A percentile compares a stretch with the other conserved stretches of the same genome.
These are phyloP conservation scores for Ramazzottius varieornatus DNA, from an alignment of 2,888 invertebrate genomes.

Conservation along the genomic window DNA sequence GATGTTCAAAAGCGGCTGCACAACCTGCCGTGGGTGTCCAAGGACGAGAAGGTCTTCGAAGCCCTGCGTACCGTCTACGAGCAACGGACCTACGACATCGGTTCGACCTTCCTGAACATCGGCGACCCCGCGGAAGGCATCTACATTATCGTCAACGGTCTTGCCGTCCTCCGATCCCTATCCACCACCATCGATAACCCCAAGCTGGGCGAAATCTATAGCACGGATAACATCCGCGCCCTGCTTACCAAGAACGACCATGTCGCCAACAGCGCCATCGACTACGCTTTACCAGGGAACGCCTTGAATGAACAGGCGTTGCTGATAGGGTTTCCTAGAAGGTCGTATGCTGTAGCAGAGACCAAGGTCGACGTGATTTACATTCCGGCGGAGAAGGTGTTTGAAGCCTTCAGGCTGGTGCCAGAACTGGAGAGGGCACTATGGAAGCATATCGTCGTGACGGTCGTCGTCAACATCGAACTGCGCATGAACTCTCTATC, in stretches of 20 bases:
- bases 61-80: neutral
- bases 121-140: neutral
- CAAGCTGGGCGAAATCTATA: neutral
- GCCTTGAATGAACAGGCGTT: neutral
- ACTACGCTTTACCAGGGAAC: neutral
- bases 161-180: neutral
- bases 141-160: neutral
- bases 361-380: neutral
- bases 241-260: neutral
- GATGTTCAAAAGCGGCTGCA: neutral
- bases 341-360: neutral
- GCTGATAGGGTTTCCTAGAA: neutral
- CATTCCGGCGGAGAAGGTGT: neutral
- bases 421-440: neutral
- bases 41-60: neutral
- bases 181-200: neutral
- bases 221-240: neutral
- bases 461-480: neutral
- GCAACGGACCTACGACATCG: neutral
- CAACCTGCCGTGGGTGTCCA: neutral
- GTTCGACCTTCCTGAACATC: neutral
- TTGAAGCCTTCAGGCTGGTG: neutral
- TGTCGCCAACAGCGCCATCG: neutral
- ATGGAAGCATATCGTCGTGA: conserved; percentile 1
- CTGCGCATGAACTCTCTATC: neutral